Evolutionary conservation across 2,113 vertebrate genomes (phyloP), one percentile per base, ranked within the genome.

Genomic region (Rhizomys pruinosus): DNA sequence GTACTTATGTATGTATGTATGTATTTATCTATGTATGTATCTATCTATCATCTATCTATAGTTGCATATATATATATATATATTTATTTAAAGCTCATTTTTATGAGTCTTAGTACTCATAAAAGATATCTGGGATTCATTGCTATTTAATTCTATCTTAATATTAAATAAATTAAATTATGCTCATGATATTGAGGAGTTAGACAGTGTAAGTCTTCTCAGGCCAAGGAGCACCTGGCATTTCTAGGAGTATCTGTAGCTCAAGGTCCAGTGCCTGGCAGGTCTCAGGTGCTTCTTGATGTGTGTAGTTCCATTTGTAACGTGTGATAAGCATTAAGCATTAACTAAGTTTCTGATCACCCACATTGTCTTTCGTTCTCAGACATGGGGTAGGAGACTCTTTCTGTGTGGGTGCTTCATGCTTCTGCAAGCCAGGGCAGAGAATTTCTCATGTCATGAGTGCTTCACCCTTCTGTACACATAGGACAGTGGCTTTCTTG

Each of bases 131-230:
- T 66, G 34, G 7, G 17, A 66, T 72, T 52, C 37, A 37, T 3
- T 68, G 47, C 80, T 74, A 22, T 78, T 88, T 80, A 71, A 44
- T 84, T 93, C 12, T 57, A 7, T 91, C 23, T 68, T 84, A 93
- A 57, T 20, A 89, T 34, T 86, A 72, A 73, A 3, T 32, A 77
- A 32, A 25, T 34, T 71, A 72, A 64, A 39, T 32, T 78, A 57
- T 79, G 19, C 42, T 80, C 5, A n/a, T 34, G 37, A 52, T 44
- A 55, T 71, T 27, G 69, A 37, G 84, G 5, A 10, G 39, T 47
- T 66, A 29, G 27, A 16, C 42, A 37, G 2, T 13, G 3, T 27
- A 71, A 19, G 5, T 74, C 52, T 42, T 92, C 3, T 84, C 47
- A 15, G n/a, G 12, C 6, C 25, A 42, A 55, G 3, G 52, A 59